Base-by-base conservation (phyloP, 2,888 invertebrate species). In the Augiades crinisus region DNA sequence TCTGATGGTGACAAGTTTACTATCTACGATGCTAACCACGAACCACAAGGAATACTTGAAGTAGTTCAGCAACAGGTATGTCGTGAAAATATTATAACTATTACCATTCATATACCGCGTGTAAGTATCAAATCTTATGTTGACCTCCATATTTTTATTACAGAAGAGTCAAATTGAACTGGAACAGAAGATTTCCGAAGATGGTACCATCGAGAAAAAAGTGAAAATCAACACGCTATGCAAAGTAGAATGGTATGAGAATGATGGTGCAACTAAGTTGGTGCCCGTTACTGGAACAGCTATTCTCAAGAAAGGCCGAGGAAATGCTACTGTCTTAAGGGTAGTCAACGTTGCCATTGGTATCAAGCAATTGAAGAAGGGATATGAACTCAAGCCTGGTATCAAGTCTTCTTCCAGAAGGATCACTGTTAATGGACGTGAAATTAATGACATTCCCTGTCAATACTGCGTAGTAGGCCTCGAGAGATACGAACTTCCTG, bases 1-100 rank as follows among this genome's bases (percentile, higher is more conserved):
- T 92, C 92, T 8, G 81, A 91, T 49, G 94, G 94, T 12, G 93
- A 94, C 63, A 93, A 93, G 70, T 95, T 94, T 66, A 93, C 93
- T n/a, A 91, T 94, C 50, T 92, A 92, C 63, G 93, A 94, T 71
- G 90, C 91, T 19, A 92, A 92, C 64, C 91, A 91, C 63, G 92
- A 92, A 63, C 90, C 92, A n/a, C 92, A 93, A 64, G 94, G 93
- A 41, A 92, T 91, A 10, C 75, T 93, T 57, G 93, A 94, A 88
- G 91, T 94, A 19, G 84, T 93, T 19, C 90, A 92, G 62, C 89
- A 92, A 62, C 92, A 93, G 92, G 94, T 94, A 82, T 6, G 21
- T 34, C 5, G 21, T 21, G 21, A 21, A 21, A 4, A 21, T 21
- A 21, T 21, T 21, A 16, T 10, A 36, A 14, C 16, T 22, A n/a